These are phyloP conservation scores for Phallusia fumigata DNA, from an alignment of 23 tunicate species.

Conservation along the genomic window DNA sequence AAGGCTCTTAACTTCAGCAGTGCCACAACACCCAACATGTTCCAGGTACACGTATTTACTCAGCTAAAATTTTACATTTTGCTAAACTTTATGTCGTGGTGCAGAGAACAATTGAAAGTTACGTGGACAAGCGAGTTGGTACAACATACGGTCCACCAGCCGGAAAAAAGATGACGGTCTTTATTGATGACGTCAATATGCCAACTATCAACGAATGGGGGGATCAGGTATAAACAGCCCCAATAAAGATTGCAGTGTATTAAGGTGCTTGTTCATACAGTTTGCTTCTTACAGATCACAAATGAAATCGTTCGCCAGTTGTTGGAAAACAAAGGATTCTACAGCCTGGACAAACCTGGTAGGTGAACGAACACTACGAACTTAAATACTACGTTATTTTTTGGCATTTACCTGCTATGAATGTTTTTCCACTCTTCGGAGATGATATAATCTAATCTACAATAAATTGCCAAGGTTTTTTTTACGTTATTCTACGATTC, in stretches of 20 bases:
- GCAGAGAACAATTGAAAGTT: slow-evolving; percentile 74
- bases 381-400: too few species aligned
- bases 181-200: slow-evolving; percentile 88
- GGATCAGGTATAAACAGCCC: slow-evolving; percentile 49
- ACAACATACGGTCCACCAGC: slow-evolving; percentile 93
- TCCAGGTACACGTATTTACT: slow-evolving; percentile 26
- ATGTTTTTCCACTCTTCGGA: too few species aligned
- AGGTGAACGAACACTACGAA: not conserved
- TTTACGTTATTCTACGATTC: too few species aligned
- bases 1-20: slow-evolving; percentile 85
- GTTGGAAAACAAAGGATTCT: slow-evolving; percentile 76
- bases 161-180: slow-evolving; percentile 90
- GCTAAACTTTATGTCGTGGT: not conserved
- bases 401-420: too few species aligned
- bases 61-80: not conserved
- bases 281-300: slow-evolving; percentile 40
- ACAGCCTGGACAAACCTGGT: slow-evolving; percentile 88
- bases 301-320: slow-evolving; percentile 90
- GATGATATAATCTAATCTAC: too few species aligned
- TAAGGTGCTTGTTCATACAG: not conserved
- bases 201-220: slow-evolving; percentile 93
- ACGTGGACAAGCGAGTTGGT: slow-evolving; percentile 89
- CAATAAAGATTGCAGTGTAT: not conserved
- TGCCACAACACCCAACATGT: slow-evolving; percentile 88
- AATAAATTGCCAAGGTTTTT: too few species aligned